Evolutionary conservation across 2,113 vertebrate genomes (phyloP).

Genomic region (Pterophyllum scalare): DNA sequence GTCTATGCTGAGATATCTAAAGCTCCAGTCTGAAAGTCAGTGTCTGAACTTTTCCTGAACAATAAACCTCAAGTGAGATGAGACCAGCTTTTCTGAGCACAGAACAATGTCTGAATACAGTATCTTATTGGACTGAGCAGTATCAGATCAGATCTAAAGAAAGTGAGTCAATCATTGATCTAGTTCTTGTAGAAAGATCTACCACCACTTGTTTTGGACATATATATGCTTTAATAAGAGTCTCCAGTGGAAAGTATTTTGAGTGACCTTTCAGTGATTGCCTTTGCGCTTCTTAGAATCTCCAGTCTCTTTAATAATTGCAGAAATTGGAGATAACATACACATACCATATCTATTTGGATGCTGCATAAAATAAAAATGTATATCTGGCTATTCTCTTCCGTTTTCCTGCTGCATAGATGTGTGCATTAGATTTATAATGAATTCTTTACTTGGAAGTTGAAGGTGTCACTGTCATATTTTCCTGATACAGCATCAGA

Average conservation of each 20-base stretch:
- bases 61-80: neutral
- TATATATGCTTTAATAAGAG: slow-evolving; percentile 4
- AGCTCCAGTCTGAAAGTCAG: neutral
- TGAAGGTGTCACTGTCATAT: slow-evolving; percentile 16
- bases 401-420: neutral
- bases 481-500: slow-evolving; percentile 18
- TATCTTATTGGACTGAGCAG: neutral
- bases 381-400: neutral
- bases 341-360: neutral
- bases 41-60: neutral
- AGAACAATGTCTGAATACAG: neutral
- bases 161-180: slow-evolving; percentile 47
- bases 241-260: neutral
- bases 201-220: slow-evolving; percentile 35
- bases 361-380: neutral
- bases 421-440: neutral
- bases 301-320: slow-evolving; percentile 8
- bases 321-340: slow-evolving; percentile 22
- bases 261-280: neutral
- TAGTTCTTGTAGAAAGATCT: slow-evolving; percentile 22
- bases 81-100: slow-evolving; percentile 13
- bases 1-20: neutral
- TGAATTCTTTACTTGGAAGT: slow-evolving; percentile 8
- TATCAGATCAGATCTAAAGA: slow-evolving; percentile 26
- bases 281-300: slow-evolving; percentile 13